Evolutionary conservation across 1,140 invertebrate genomes (phyloP), one percentile per base, ranked within the genome.

Genomic region (Zaprionus taronus): DNA sequence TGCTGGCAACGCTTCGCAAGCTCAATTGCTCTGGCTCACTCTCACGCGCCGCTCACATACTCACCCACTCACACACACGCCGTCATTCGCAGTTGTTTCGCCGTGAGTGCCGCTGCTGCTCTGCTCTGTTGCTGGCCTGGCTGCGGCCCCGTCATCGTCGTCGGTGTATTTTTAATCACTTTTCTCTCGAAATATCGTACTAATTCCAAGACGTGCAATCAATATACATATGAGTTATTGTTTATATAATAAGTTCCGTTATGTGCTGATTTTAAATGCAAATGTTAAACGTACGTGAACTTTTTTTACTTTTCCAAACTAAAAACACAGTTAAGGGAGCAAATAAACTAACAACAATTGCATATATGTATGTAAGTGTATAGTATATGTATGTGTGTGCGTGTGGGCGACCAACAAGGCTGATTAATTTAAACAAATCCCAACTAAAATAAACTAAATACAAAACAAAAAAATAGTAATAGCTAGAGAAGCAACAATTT

Each of bases 131-230:
- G 77, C 79, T 83, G 65, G 66, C 68, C 79, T 81, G 83, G 80
- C 80, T 86, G 80, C 80, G 72, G 69, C 74, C 62, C 62, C 72
- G 70, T 75, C 77, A 79, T 72, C 72, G 76, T 75, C 57, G 81
- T 83, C 85, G 81, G 84, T 89, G 79, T 89, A 89, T 89, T 90
- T 89, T 84, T 89, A 89, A 84, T 90, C 84, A 79, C 66, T 79
- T 80, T 81, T 72, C 77, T 79, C 77, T 70, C 79, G 79, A 72
- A 77, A 73, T 71, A 67, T 64, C 63, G 36, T 71, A 64, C 57
- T 67, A 75, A 75, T 74, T 74, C 41, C 60, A 75, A 76, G 62
- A 72, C 65, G 78, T 74, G 65, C 57, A 75, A 66, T 73, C 61
- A 69, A 71, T 67, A 81, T 68, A 81, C 77, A 69, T 75, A 73